Evolutionary conservation across 2,888 invertebrate species (phyloP).

Genomic region (Heterodera filipjevi): DNA sequence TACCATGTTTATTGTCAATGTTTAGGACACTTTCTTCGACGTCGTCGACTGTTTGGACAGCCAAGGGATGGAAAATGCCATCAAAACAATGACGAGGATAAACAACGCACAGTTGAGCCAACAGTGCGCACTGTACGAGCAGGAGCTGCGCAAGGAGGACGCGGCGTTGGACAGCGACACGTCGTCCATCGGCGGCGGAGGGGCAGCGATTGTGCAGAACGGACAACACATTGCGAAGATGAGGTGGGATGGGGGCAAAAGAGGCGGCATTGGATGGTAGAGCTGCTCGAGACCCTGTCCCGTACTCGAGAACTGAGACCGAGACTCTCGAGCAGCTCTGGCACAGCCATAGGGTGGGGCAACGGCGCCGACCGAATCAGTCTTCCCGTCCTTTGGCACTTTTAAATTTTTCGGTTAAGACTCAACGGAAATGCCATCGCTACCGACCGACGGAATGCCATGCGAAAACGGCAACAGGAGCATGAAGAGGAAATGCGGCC

Average conservation of each 20-base stretch:
- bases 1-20: too few species aligned
- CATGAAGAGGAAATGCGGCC: constrained; percentile 45
- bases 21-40: constrained; percentile 92
- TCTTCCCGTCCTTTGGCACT: too few species aligned
- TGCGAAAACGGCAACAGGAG: constrained; percentile 50
- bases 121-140: constrained; percentile 63
- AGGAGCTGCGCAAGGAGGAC: constrained; percentile 62
- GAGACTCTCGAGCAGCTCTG: too few species aligned
- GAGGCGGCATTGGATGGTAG: too few species aligned
- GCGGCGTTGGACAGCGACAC: constrained; percentile 55
- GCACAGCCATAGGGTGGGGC: too few species aligned
- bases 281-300: too few species aligned
- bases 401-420: constrained; percentile 32
- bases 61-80: constrained; percentile 70
- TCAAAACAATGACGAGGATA: constrained; percentile 49
- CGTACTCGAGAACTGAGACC: too few species aligned
- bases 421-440: constrained; percentile 38
- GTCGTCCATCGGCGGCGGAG: constrained; percentile 34
- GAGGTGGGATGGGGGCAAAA: constrained; percentile 34
- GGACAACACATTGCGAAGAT: constrained; percentile 40
- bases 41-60: constrained; percentile 93
- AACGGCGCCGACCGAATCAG: too few species aligned
- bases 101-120: constrained; percentile 56
- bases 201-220: constrained; percentile 10
- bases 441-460: constrained; percentile 45